These are phyloP conservation scores for Podilymbus podiceps DNA, from an alignment of 2,113 vertebrate species.

Conservation along the genomic window DNA sequence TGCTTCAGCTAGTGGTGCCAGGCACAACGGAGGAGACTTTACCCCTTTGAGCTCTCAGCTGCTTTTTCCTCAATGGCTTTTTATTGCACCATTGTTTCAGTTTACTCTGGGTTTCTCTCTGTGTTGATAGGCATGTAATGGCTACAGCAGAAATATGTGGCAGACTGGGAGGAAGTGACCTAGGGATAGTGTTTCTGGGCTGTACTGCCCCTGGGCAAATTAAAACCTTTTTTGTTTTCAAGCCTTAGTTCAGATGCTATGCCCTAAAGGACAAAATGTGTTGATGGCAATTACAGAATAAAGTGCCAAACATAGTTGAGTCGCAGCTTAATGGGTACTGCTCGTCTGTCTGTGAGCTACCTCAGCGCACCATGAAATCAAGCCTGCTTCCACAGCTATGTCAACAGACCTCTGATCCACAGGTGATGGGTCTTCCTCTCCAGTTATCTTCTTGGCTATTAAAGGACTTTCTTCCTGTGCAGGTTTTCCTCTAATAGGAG, in stretches of 20 bases:
- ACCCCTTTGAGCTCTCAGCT: conserved; percentile 32
- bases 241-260: neutral
- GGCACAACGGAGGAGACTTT: conserved; percentile 31
- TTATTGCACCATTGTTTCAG: conserved; percentile 28
- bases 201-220: neutral
- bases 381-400: neutral
- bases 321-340: neutral
- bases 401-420: neutral
- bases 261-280: neutral
- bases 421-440: conserved; percentile 1
- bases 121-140: neutral
- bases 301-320: neutral
- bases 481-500: neutral
- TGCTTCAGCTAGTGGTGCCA: neutral
- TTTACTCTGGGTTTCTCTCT: neutral
- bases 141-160: neutral
- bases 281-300: neutral
- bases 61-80: conserved; percentile 30
- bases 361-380: neutral
- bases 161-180: neutral
- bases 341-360: neutral
- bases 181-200: neutral
- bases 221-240: neutral
- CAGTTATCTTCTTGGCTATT: neutral
- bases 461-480: neutral